Evolutionary conservation across 2,113 vertebrate genomes (phyloP).

Genomic region (Tympanuchus pallidicinctus): DNA sequence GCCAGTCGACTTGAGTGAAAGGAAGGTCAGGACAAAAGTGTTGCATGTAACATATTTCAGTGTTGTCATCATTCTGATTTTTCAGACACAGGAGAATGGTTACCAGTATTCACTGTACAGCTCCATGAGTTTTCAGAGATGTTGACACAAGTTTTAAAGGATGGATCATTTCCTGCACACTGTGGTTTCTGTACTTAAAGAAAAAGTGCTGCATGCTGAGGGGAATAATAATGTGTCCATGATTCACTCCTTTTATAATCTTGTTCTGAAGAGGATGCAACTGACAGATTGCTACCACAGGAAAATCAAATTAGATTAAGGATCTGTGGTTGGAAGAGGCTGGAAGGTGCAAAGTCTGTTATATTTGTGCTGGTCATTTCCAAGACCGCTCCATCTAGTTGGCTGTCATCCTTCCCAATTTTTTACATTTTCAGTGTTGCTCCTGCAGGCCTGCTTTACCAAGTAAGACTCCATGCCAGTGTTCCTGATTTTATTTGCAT

Average conservation of each 20-base stretch:
- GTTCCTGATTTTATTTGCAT: background rate
- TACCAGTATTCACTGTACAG: background rate
- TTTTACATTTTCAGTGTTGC: background rate
- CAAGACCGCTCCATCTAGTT: background rate
- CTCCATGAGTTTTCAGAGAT: background rate
- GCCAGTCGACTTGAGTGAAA: background rate
- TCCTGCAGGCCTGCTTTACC: background rate
- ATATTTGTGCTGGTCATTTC: background rate
- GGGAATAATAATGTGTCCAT: background rate
- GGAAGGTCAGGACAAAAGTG: constrained; percentile 4
- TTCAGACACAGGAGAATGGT: background rate
- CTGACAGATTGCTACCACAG: background rate
- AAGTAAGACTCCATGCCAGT: background rate
- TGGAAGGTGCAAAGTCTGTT: background rate
- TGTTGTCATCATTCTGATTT: background rate
- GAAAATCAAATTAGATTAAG: background rate
- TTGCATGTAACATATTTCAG: background rate
- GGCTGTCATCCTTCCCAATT: background rate
- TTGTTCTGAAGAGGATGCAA: background rate
- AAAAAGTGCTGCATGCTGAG: background rate
- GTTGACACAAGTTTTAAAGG: background rate
- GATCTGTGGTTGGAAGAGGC: background rate
- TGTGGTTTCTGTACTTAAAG: background rate
- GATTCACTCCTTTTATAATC: background rate
- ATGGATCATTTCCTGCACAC: background rate